These are phyloP conservation scores for Melanchra persicariae DNA, from an alignment of 2,888 invertebrate species.

Conservation along the genomic window DNA sequence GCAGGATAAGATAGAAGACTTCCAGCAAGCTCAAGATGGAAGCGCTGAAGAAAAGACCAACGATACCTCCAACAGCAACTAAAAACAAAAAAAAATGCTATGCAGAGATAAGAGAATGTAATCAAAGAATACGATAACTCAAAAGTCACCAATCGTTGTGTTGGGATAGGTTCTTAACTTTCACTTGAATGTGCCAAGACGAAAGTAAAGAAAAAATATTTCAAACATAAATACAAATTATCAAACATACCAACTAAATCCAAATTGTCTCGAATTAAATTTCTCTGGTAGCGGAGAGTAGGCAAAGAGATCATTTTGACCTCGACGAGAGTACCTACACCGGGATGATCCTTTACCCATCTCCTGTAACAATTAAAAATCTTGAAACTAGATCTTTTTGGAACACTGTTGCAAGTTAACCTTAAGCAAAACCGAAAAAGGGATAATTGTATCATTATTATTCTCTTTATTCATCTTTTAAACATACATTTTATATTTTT, in stretches of 20 bases:
- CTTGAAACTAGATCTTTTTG: not conserved
- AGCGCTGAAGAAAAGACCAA: conserved; percentile 92
- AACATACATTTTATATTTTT: too few species aligned
- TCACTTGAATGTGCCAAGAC: conserved; percentile 3
- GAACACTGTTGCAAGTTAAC: too few species aligned
- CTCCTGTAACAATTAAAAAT: conserved; percentile 58
- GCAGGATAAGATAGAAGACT: conserved; percentile 87
- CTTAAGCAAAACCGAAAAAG: too few species aligned
- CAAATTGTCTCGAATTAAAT: conserved; percentile 91
- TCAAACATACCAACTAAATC: conserved; percentile 93
- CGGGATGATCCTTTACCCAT: conserved; percentile 52
- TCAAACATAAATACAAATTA: too few species aligned
- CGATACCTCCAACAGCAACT: conserved; percentile 92
- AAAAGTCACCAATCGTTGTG: conserved; percentile 15
- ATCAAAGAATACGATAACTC: not conserved
- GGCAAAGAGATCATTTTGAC: conserved; percentile 87
- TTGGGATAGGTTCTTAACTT: conserved; percentile 22
- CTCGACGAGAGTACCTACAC: conserved; percentile 72
- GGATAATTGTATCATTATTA: too few species aligned
- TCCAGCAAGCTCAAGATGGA: conserved; percentile 91
- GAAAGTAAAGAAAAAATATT: not conserved
- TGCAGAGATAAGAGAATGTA: not conserved
- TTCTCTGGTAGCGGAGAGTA: conserved; percentile 91
- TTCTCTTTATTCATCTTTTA: too few species aligned
- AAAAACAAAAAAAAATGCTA: conserved; percentile 67